Percentiles rank a stretch among this genome's conserved stretches.
phyloP scores from a whole-genome alignment of 2,113 vertebrate species.

The Ia io region DNA sequence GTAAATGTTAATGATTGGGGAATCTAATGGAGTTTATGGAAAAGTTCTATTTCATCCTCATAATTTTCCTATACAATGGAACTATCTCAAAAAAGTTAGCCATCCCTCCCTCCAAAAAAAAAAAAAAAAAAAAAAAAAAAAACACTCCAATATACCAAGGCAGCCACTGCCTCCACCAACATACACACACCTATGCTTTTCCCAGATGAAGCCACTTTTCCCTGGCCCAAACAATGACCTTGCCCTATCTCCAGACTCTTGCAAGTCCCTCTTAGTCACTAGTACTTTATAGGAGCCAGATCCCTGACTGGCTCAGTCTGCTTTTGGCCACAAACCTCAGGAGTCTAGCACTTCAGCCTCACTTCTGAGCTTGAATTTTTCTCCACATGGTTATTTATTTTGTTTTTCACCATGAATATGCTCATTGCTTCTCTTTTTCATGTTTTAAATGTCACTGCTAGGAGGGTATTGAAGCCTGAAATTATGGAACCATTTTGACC shows the following conservation, averaged over 20 bases:
- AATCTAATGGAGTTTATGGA: neutral
- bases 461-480: slow-evolving; percentile 6
- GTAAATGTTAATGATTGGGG: neutral
- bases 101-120: neutral
- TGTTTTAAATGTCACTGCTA: neutral
- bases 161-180: neutral
- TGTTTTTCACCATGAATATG: neutral
- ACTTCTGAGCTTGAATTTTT: neutral
- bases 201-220: neutral
- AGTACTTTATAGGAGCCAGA: neutral
- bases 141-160: neutral
- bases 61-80: neutral
- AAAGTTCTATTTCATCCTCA: neutral
- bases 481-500: neutral
- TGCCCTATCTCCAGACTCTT: accelerated
- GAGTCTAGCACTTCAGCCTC: neutral
- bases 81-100: neutral
- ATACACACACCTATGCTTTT: neutral
- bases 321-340: neutral
- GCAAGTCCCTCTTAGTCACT: neutral
- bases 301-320: neutral
- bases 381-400: neutral
- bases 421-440: neutral
- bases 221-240: neutral
- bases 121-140: too few relatives aligned